These are phyloP conservation scores for Microcebus jonahi DNA, from an alignment of 2,113 vertebrate genomes.

Conservation along the genomic window DNA sequence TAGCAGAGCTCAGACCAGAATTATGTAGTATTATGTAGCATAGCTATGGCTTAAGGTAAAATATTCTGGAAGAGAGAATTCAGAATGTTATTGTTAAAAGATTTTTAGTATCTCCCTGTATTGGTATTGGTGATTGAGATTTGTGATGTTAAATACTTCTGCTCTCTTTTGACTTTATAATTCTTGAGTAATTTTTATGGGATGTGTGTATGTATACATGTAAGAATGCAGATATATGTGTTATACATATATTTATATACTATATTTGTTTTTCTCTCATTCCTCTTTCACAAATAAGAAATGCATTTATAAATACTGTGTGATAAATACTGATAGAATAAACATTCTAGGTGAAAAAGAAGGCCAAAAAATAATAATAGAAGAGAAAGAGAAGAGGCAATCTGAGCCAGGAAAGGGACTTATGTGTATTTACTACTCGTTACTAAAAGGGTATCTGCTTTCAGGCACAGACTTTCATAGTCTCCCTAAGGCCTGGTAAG, in stretches of 20 bases:
- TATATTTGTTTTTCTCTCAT: neutral
- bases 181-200: neutral
- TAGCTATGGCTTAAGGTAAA: neutral
- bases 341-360: neutral
- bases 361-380: neutral
- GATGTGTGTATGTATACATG: neutral
- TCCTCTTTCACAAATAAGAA: slow-evolving; percentile 35
- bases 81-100: neutral
- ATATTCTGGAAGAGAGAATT: neutral
- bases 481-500: neutral
- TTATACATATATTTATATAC: neutral
- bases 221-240: neutral
- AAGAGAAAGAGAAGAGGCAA: neutral
- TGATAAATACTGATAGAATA: neutral
- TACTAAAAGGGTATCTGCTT: neutral
- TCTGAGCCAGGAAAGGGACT: neutral
- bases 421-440: neutral
- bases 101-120: neutral
- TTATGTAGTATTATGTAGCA: neutral
- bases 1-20: neutral
- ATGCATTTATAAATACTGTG: neutral
- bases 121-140: neutral
- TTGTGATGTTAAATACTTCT: neutral
- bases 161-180: neutral
- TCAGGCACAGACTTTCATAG: neutral